Base-by-base conservation (phyloP, 2,113 vertebrate genomes). In the Percina caprodes region DNA sequence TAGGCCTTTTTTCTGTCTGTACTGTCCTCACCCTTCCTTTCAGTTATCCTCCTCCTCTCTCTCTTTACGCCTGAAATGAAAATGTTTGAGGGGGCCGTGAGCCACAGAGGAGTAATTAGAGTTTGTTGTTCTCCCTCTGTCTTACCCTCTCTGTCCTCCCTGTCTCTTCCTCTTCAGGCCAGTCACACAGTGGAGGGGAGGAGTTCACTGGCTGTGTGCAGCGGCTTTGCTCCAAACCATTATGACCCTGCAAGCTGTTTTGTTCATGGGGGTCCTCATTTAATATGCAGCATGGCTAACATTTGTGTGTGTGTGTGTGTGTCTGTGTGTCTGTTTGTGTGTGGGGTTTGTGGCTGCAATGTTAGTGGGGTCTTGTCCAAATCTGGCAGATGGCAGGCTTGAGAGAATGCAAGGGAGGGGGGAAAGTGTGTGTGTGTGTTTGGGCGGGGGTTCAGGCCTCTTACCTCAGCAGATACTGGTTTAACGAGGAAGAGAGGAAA, bases 331-430 rank as follows among this genome's bases (percentile, higher is more conserved):
- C n/a, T n/a, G n/a, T n/a, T n/a, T n/a, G n/a, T n/a, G n/a, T n/a
- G n/a, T n/a, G n/a, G n/a, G n/a, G n/a, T n/a, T n/a, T n/a, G n/a
- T 23, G 69, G 42, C 67, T 78, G 78, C 61, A n/a, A 56, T 78
- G 54, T 76, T 82, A 86, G 77, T 62, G 88, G 84, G 84, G 83
- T 86, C 80, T 74, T 88, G 87, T 92, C 91, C 91, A 91, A 91
- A 79, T 83, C 77, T 52, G 92, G 93, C 95, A 95, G 95, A 95
- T 95, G 95, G 94, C 78, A 88, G 76, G 79, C 91, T 89, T 55
- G 59, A 90, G 86, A 91, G 84, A 90, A 81, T 79, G 67, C 55
- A 74, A 65, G 69, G 81, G 77, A 24, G 56, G 61, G 48, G 67
- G 60, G 45, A n/a, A 46, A 48, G 52, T 60, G 59, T 65, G 48